These are phyloP conservation scores for Phasianus colchicus DNA, from an alignment of 2,113 vertebrate species.

Conservation along the genomic window DNA sequence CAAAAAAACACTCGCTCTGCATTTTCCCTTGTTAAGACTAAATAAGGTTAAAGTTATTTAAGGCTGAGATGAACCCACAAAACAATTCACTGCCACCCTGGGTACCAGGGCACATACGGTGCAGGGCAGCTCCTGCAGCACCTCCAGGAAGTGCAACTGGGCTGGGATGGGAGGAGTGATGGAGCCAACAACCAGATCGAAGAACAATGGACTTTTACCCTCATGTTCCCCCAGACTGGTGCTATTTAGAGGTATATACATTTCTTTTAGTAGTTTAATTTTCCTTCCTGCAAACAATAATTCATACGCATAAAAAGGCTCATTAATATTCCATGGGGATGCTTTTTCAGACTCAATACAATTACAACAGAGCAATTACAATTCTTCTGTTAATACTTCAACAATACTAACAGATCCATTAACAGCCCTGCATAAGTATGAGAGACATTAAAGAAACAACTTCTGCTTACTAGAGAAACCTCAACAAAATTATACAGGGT, in stretches of 20 bases:
- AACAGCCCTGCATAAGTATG: conserved; percentile 2
- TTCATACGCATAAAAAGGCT: background rate
- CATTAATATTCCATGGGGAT: conserved; percentile 59
- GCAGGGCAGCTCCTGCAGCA: accelerated
- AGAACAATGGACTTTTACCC: background rate
- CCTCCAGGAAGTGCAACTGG: background rate
- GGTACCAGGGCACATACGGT: background rate
- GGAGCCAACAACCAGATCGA: background rate
- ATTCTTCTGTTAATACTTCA: conserved; percentile 47
- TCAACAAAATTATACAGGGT: background rate
- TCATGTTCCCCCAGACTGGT: background rate
- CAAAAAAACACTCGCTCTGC: conserved; percentile 20
- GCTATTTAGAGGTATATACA: background rate
- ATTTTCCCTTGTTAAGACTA: conserved; percentile 32
- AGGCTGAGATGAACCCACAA: background rate
- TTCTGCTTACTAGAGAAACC: conserved; percentile 30
- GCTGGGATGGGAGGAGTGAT: background rate
- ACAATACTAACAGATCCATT: conserved; percentile 44
- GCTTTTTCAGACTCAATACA: background rate
- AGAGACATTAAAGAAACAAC: background rate
- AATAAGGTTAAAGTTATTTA: conserved; percentile 34
- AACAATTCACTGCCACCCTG: too few species aligned
- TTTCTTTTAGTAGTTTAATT: background rate
- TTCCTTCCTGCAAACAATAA: conserved; percentile 17
- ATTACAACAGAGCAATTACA: conserved; percentile 38